Conservation (phyloP, 2,888 invertebrate genomes). For the Cyrtodaria siliqua region DNA sequence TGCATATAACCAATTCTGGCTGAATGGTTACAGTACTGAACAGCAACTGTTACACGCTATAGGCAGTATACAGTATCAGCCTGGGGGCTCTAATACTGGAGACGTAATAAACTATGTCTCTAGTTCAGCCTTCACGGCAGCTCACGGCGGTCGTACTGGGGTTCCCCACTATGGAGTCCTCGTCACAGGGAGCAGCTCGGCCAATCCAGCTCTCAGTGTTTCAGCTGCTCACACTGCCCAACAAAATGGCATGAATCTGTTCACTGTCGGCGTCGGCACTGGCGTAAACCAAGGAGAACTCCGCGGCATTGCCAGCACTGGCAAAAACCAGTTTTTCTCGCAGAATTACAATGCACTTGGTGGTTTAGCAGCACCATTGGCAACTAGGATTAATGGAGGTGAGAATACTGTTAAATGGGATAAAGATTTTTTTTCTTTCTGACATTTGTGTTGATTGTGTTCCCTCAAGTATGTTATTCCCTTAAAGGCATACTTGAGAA, state of each 20-base stretch:
- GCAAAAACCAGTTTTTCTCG: constrained; percentile 64
- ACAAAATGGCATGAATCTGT: constrained; percentile 70
- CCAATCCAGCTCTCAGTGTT: constrained; percentile 47
- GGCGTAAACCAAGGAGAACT: constrained; percentile 64
- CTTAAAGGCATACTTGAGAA: too few species aligned
- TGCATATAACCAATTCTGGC: constrained; percentile 71
- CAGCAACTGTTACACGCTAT: constrained; percentile 61
- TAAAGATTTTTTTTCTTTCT: background rate
- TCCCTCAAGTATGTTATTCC: too few species aligned
- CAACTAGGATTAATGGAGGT: constrained; percentile 61
- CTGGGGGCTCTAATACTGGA: constrained; percentile 67
- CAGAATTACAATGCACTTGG: constrained; percentile 66
- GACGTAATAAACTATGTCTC: constrained; percentile 68
- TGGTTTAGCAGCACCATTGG: constrained; percentile 66
- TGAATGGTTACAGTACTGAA: constrained; percentile 64
- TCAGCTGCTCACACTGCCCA: constrained; percentile 67
- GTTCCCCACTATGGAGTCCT: constrained; percentile 74
- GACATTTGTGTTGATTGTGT: background rate
- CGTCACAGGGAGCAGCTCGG: constrained; percentile 69
- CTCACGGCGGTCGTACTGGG: constrained; percentile 67
- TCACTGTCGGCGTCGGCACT: constrained; percentile 75
- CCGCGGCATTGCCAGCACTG: constrained; percentile 59
- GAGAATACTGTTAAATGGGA: background rate
- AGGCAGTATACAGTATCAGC: constrained; percentile 62
- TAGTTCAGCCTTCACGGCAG: constrained; percentile 59